Base-by-base conservation (phyloP, 1,140 invertebrate genomes). In the Steinernema feltiae region DNA sequence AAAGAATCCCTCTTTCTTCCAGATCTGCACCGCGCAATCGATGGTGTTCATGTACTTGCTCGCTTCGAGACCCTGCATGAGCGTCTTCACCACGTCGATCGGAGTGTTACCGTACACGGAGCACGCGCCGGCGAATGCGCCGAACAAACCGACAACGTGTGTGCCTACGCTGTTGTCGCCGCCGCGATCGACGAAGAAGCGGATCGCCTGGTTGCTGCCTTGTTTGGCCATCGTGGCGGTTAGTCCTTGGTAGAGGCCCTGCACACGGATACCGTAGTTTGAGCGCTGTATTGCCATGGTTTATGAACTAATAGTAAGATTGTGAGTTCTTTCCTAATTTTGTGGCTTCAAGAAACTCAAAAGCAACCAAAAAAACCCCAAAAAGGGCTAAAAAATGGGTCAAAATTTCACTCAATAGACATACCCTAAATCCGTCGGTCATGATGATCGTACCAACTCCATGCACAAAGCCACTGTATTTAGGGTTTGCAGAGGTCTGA, bases 21-120 rank as follows among this genome's bases (percentile, higher is more conserved):
- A 92, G 69, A 97, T 94, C 89, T 94, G 90, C 35, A 93, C 80
- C 69, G 92, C 91, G 88, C 97, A 99, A 87, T 99, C 94, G 82
- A 92, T 88, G 1, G 94, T 98, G 85, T 91, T 94, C 88, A 94
- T 97, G 87, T 99, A 99, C 85, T 96, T 97, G 17, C 91, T 85
- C 0, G 96, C 94, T 87, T 98, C 96, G 18, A 99, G 88, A 30
- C 96, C 95, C 91, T 99, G 97, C 95, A 99, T 98, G 83, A 96
- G 90, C 18, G 97, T 99, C 89, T 99, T 99, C 0, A 99, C 92
- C 0, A 99, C 97, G 89, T 99, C 97, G 21, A 79, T 79, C 1
- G 96, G 95, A 31, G 94, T 98, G 84, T 98, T 98, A 48, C 95
- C 95, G 88, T 95, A 98, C 0, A 99, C 96, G 29, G 94, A 97